Base-by-base conservation (phyloP, 92 coral and sea anemone genomes). In the Umimayanthus kanabou region DNA sequence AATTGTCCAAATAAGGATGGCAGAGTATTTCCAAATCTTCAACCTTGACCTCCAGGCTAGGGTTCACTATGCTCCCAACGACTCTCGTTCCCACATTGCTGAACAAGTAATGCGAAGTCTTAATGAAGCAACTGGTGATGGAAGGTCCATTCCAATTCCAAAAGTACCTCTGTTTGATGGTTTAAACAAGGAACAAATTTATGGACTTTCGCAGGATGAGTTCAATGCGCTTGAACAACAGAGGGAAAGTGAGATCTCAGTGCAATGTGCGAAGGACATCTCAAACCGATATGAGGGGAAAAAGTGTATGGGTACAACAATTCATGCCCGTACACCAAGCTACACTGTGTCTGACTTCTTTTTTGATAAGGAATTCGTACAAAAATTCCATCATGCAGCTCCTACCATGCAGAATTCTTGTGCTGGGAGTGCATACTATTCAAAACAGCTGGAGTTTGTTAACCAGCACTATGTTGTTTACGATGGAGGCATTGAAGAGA, bases 101-200 rank as follows among this genome's bases (percentile, higher is more conserved):
- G 93, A 91, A 80, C 85, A 88, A 87, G 93, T 88, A 83, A 91
- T 88, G 93, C 75, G 93, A 37, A 65, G 85, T 43, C 69, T 88
- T 78, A 89, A 91, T 88, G 93, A 91, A 81, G 85, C 88, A 37
- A 81, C 88, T 49, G 93, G 90, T 71, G 90, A 90, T 87, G 93
- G 90, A 80, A 82, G 90, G 47, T 74, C 87, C 29, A 73, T 90
- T 65, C 74, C 84, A 40, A 84, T 90, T 40, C 84, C 87, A 86
- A 72, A 77, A 53, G 90, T 71, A 69, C 85, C 84, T 25, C 73
- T 81, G 80, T 87, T 90, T 82, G 90, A 67, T 55, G 93, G 88
- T 72, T 58, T 87, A 76, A 75, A 80, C 76, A 70, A 87, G 49
- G 88, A 82, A 49, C 85, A 77, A 43, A 64, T 89, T 30, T 85